Evolutionary conservation across 2,888 invertebrate genomes (phyloP).

Genomic region (Coelinius sp.): DNA sequence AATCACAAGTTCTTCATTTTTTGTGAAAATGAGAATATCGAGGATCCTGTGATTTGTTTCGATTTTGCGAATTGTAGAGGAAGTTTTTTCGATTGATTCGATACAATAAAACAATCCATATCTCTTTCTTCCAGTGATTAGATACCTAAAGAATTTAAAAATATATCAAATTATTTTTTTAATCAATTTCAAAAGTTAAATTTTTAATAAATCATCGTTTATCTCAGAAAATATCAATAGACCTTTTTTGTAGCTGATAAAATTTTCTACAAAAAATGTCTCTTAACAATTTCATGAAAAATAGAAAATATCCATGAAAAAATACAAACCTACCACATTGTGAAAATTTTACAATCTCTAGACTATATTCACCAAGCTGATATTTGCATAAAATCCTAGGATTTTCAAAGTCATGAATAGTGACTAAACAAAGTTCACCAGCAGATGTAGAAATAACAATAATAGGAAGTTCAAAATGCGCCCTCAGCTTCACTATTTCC

Average conservation of each 20-base stretch:
- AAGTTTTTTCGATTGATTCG: constrained; percentile 39
- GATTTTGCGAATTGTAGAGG: constrained; percentile 48
- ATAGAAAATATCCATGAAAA: constrained; percentile 11
- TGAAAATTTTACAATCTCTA: constrained; percentile 63
- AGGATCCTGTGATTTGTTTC: constrained; percentile 43
- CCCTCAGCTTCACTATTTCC: constrained; percentile 48
- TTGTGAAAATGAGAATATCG: constrained; percentile 56
- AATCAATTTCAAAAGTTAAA: constrained; percentile 35
- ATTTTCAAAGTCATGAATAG: constrained; percentile 46
- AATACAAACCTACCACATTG: constrained; percentile 52
- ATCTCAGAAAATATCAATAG: too few relatives aligned
- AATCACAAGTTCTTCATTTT: constrained; percentile 47
- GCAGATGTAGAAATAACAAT: constrained; percentile 49
- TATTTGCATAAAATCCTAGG: constrained; percentile 52
- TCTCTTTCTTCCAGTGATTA: constrained; percentile 52
- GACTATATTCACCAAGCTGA: constrained; percentile 51
- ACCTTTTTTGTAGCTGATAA: neutral
- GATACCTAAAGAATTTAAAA: constrained; percentile 18
- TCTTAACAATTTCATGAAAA: too few relatives aligned
- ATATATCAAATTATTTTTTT: too few relatives aligned
- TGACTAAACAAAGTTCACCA: constrained; percentile 59
- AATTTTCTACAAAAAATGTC: too few relatives aligned
- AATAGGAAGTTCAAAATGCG: constrained; percentile 61
- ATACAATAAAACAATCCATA: constrained; percentile 59
- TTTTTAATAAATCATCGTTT: too few relatives aligned